These are phyloP conservation scores for Periophthalmodon schlosseri DNA, from an alignment of 2,113 vertebrate genomes.

Conservation along the genomic window DNA sequence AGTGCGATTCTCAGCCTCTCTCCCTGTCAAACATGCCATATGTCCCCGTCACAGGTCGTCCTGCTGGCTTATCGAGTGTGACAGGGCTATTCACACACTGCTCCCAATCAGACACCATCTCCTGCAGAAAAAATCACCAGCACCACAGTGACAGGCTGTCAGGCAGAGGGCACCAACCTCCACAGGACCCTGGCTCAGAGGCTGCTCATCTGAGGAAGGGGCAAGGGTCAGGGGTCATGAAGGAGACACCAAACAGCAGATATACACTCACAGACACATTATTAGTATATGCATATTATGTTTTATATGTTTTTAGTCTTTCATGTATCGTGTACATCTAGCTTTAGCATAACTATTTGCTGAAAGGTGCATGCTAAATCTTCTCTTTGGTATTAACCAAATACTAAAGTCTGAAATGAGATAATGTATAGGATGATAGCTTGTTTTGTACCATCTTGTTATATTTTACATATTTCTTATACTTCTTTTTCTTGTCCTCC, in stretches of 20 bases:
- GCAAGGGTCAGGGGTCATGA: constrained; percentile 63
- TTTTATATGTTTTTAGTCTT: not conserved
- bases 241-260: constrained; percentile 43
- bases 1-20: constrained; percentile 80
- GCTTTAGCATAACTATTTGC: too few species aligned
- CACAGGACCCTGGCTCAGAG: constrained; percentile 67
- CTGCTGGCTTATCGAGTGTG: constrained; percentile 80
- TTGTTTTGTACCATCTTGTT: too few species aligned
- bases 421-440: too few species aligned
- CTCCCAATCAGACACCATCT: constrained; percentile 79
- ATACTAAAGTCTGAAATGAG: not conserved
- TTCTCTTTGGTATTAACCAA: not conserved
- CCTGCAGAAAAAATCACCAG: constrained; percentile 68
- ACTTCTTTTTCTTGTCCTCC: too few species aligned
- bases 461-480: too few species aligned
- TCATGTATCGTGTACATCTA: not conserved
- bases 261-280: constrained; percentile 22
- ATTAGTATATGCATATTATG: not conserved
- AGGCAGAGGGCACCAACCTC: constrained; percentile 75
- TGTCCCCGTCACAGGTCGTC: constrained; percentile 80
- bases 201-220: constrained; percentile 60
- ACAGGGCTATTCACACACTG: constrained; percentile 81
- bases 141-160: constrained; percentile 75
- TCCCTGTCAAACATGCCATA: constrained; percentile 82
- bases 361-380: not conserved